A percentile compares a stretch with the other conserved stretches of the same genome.
phyloP scores from a whole-genome alignment of 2,797 vertebrate species.

The Esox masquinongy region DNA sequence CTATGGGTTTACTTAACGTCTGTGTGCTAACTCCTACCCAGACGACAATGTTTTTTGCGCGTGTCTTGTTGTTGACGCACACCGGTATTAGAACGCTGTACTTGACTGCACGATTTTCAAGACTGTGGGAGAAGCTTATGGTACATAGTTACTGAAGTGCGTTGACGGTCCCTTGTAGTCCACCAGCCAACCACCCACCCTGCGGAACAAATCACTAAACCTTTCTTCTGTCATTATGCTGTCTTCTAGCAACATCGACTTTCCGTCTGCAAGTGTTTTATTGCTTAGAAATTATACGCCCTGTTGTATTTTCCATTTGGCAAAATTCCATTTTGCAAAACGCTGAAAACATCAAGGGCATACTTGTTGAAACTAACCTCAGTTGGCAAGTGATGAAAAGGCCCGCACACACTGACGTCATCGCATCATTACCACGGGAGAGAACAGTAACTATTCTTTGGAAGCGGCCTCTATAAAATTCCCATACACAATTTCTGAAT shows the following conservation, averaged over 20 bases:
- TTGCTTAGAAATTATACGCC: slow-evolving; percentile 30
- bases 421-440: neutral
- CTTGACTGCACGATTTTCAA: no score
- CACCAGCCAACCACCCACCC: neutral
- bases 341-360: neutral
- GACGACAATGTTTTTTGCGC: no score
- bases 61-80: neutral
- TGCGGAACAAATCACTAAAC: neutral
- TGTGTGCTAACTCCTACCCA: no score
- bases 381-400: slow-evolving; percentile 1
- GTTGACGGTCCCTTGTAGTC: neutral
- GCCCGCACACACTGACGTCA: neutral
- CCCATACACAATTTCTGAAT: neutral
- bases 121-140: neutral
- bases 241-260: neutral
- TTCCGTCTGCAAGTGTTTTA: slow-evolving; percentile 29
- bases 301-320: slow-evolving; percentile 48
- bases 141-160: neutral
- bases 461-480: neutral
- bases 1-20: no score
- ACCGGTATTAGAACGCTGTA: no score
- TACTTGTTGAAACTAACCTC: slow-evolving; percentile 24
- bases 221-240: neutral
- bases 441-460: neutral
- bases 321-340: slow-evolving; percentile 40